Evolutionary conservation across 2,888 invertebrate species (phyloP), one percentile per base, ranked within the genome.

Genomic region (Camptogramma bilineatum): DNA sequence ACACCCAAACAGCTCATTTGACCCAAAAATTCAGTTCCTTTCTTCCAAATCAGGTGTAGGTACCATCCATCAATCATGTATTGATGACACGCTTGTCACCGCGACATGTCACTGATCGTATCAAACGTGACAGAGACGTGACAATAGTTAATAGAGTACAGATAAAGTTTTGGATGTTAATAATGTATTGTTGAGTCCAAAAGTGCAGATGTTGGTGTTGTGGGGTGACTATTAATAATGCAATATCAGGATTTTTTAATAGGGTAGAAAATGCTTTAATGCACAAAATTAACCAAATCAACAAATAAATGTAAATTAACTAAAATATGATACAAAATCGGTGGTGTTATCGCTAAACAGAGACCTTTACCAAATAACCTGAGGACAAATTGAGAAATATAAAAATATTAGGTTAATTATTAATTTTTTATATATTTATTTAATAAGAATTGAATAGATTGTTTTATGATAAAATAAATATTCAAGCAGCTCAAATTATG

Each of bases 131-230:
- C 57, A 57, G 50, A 50, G 42, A 13, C 21, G 10, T 13, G 52
- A 58, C 58, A 59, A 59, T 60, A 13, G 47, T 42, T 53, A 60
- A 60, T 53, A 53, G 53, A 60, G 48, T 53, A 13, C 48, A 28
- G 60, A 60, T 60, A 53, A 28, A 60, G 42, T 53, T 17, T 60
- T 42, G 47, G 60, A 60, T 34, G 47, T 39, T 60, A 60, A 60
- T 60, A 48, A 60, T 9, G 60, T 60, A 53, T 60, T 60, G 60
- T 60, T 59, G 52, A 34, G 28, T 60, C 42, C 34, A 53, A n/a
- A n/a, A 60, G 53, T 60, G 28, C 60, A 60, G 60, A 60, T 60
- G 60, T 47, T 48, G 8, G 18, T 44, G 4, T 2, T 28, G 47
- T 47, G 10, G 24, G 24, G 44, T 28, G 52, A 31, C 58, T 46